Evolutionary conservation across 2,797 vertebrate genomes (phyloP).

Genomic region (Hapalemur alaotrensis): DNA sequence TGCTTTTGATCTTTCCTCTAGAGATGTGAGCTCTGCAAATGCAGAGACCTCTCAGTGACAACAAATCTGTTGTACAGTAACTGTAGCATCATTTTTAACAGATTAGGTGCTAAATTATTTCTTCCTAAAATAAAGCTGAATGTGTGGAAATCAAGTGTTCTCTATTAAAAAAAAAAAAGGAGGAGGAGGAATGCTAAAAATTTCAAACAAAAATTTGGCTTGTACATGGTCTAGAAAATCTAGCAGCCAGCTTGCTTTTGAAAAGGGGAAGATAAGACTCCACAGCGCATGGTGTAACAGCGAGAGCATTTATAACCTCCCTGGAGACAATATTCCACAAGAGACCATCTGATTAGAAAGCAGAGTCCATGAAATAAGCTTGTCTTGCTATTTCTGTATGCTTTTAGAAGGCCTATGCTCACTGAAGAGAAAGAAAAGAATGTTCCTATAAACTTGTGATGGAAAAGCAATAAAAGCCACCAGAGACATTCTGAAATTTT

Average conservation of each 20-base stretch:
- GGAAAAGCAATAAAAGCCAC: conserved; percentile 21
- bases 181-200: not conserved
- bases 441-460: not conserved
- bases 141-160: not conserved
- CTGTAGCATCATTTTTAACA: not conserved
- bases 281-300: rapidly evolving
- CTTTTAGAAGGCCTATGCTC: not conserved
- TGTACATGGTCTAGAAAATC: conserved; percentile 7
- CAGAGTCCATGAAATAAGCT: not conserved
- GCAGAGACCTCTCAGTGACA: not conserved
- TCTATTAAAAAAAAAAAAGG: not conserved
- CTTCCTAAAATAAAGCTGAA: conserved; percentile 26
- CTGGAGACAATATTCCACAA: not conserved
- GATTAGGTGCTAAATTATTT: not conserved
- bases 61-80: not conserved
- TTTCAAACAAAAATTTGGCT: conserved; percentile 5
- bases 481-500: not conserved
- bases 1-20: not conserved
- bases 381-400: not conserved
- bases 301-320: not conserved
- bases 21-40: not conserved
- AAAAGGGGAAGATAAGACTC: not conserved
- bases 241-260: not conserved
- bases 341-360: conserved; percentile 15
- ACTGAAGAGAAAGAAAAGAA: not conserved